Evolutionary conservation across 2,113 vertebrate genomes (phyloP), one percentile per base, ranked within the genome.

Genomic region (Sorex fumeus): DNA sequence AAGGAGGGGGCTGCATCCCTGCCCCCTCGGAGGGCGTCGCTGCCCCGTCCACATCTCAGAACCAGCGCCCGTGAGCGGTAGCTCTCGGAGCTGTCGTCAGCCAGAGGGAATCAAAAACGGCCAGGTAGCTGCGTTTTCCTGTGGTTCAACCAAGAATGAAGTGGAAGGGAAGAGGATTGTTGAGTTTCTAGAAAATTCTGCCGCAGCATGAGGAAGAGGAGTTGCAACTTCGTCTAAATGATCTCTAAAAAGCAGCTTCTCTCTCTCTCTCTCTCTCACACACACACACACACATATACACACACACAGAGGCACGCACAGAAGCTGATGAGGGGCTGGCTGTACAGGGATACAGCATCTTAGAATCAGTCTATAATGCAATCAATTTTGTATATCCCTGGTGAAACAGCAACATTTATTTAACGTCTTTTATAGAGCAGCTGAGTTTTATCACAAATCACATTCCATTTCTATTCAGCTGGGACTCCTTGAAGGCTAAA

Each of bases 371-470:
- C 98, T 98, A 97, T 98, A 98, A 98, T 96, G 96, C 97, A 98
- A 98, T 98, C 97, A 97, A 97, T 98, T 97, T 96, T 96, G 96
- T 95, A 96, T 95, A 95, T 97, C 98, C 98, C 98, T 97, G 96
- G 98, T 98, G 98, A 97, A 98, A 98, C 95, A 96, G 98, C 98
- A 98, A 97, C 97, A 98, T 98, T 98, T 98, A 98, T 98, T 98
- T 98, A 98, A 98, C 97, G 96, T 98, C 98, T 98, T 98, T 98
- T 98, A 98, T 98, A 97, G 98, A 98, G 98, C 98, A 98, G 98
- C 98, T 97, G 98, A 98, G 98, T 98, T 98, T 98, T 98, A 98
- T 98, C 98, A 98, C 98, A 98, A 98, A 98, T 98, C 98, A 97
- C 98, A 98, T 98, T 97, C 97, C 97, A 97, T 97, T 98, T 98